Conservation (phyloP, 2,888 invertebrate species). For the Papilio demoleus region DNA sequence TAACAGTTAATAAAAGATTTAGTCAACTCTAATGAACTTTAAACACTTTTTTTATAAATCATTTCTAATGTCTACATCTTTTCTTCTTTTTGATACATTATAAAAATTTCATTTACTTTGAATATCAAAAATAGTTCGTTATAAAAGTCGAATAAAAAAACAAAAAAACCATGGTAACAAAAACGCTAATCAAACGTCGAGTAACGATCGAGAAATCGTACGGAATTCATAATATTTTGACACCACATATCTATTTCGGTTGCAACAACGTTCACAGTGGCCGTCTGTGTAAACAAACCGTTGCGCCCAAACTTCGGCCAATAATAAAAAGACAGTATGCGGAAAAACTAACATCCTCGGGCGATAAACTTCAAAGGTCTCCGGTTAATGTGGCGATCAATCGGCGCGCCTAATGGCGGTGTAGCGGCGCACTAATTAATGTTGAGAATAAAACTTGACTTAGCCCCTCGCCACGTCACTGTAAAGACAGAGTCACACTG, state of each 20-base stretch:
- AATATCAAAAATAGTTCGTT: background rate
- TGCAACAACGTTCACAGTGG: conserved; percentile 64
- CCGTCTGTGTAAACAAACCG: conserved; percentile 78
- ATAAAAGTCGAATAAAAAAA: conserved; percentile 1
- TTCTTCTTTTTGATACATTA: too few relatives aligned
- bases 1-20: too few relatives aligned
- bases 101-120: too few relatives aligned
- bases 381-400: conserved; percentile 77
- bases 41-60: too few relatives aligned
- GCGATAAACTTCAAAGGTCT: conserved; percentile 76
- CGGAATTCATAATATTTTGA: conserved; percentile 74
- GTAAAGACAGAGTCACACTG: conserved; percentile 25
- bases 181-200: conserved; percentile 25
- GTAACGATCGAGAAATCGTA: conserved; percentile 61
- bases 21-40: too few relatives aligned
- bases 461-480: background rate
- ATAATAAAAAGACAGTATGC: conserved; percentile 83
- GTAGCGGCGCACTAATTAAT: conserved; percentile 70
- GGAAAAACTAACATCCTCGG: conserved; percentile 83
- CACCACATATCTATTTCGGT: conserved; percentile 80
- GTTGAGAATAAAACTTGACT: conserved; percentile 49
- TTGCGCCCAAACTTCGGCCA: conserved; percentile 81
- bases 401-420: conserved; percentile 67
- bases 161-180: conserved; percentile 1
- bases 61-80: too few relatives aligned